Evolutionary conservation across 2,797 vertebrate genomes (phyloP).

Genomic region (Buphagus erythrorhynchus): DNA sequence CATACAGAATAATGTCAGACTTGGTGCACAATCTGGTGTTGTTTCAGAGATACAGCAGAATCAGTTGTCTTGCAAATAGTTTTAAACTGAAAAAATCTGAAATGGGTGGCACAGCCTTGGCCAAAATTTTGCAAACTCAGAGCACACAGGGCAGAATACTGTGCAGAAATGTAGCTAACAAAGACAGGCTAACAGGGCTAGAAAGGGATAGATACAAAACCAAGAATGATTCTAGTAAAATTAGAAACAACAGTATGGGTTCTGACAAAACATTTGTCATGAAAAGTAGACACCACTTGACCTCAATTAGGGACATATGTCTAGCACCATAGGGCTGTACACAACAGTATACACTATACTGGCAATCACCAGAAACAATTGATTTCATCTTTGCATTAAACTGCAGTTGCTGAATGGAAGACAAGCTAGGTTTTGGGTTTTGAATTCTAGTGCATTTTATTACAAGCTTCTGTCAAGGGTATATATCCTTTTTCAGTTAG

Average conservation of each 20-base stretch:
- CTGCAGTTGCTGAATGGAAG: background rate
- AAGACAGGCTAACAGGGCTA: background rate
- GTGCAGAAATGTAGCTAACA: background rate
- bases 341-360: no score
- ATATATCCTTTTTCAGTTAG: background rate
- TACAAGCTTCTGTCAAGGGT: background rate
- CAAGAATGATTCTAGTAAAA: background rate
- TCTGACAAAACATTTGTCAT: background rate
- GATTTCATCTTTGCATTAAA: background rate
- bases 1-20: background rate
- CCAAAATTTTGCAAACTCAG: background rate
- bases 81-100: background rate
- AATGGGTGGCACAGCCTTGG: background rate
- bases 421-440: background rate
- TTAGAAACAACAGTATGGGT: background rate
- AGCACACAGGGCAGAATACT: background rate
- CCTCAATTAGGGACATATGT: background rate
- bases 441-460: background rate
- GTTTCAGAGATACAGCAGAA: background rate
- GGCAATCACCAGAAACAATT: background rate
- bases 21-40: background rate
- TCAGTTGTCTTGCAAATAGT: background rate
- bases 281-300: background rate
- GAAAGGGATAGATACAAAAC: background rate
- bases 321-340: background rate